Base-by-base conservation (phyloP, 2,113 vertebrate species). In the Leuciscus idus region DNA sequence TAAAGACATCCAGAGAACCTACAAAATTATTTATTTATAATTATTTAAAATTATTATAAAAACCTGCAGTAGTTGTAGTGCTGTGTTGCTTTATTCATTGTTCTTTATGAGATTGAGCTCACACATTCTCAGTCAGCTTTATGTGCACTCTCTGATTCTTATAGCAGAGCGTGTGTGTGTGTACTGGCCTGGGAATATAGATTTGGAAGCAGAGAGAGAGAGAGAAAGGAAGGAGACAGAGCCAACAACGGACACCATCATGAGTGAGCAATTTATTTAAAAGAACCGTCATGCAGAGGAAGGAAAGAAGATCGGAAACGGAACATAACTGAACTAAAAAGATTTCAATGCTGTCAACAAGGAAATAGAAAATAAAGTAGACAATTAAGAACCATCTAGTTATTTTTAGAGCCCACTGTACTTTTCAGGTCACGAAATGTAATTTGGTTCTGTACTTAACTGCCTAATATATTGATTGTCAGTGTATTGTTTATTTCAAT, bases 231-330 rank as follows among this genome's bases (percentile, higher is more conserved):
- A 64, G 64, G 59, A 62, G 77, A 55, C 11, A 19, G 66, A 76
- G 48, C 28, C 52, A n/a, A 33, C 8, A 19, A 26, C 28, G n/a
- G 57, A 66, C 59, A 81, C 39, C 36, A 81, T 62, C n/a, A 66
- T 81, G 79, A 81, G n/a, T 64, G 61, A 66, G 61, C 26, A 50
- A 17, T 81, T 30, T 30, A 28, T 30, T 26, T 28, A 30, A 66
- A 66, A 36, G 26, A 30, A 17, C 4, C 13, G 12, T 80, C 57
- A 80, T 62, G 57, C 55, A 21, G 26, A 68, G 39, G 39, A 81
- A 39, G 23, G 57, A 50, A 50, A 62, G 30, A 36, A 30, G 43
- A 26, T 50, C 15, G 61, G 39, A 28, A 81, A 66, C 33, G 39
- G 79, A 64, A 48, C 15, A 19, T 21, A 43, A 80, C 21, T 4